A percentile compares a stretch with the other conserved stretches of the same genome.
Conservation (phyloP, 2,797 vertebrate species). For the Artibeus jamaicensis region DNA sequence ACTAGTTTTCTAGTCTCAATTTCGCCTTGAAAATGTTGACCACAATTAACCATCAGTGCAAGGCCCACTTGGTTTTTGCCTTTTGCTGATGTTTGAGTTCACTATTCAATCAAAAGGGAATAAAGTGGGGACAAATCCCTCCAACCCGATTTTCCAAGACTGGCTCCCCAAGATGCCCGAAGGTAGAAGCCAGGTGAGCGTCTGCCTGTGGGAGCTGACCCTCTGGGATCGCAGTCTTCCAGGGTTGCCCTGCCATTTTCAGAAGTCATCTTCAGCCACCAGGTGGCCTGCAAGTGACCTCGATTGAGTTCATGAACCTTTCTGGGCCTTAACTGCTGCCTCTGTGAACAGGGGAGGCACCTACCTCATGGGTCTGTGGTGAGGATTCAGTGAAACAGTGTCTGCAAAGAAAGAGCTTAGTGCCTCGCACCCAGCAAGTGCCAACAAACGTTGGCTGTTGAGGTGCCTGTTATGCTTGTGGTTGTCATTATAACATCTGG, state of each 20-base stretch:
- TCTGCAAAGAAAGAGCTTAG: background rate
- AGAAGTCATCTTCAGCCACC: background rate
- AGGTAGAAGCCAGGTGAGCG: background rate
- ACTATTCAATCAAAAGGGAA: background rate
- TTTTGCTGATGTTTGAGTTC: background rate
- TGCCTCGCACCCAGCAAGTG: background rate
- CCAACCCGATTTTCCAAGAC: background rate
- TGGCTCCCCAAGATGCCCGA: background rate
- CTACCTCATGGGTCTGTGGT: background rate
- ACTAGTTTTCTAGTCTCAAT: background rate
- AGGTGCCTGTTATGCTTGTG: background rate
- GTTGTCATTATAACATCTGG: background rate
- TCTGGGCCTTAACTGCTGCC: background rate
- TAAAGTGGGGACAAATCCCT: background rate
- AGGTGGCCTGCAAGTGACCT: background rate
- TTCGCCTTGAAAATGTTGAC: slow-evolving; percentile 6
- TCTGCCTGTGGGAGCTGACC: background rate
- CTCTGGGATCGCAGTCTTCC: background rate
- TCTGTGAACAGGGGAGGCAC: background rate
- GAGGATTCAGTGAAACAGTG: background rate
- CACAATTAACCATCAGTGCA: background rate
- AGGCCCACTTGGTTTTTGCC: background rate
- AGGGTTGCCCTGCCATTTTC: background rate
- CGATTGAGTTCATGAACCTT: background rate
- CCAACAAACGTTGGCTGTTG: background rate